Base-by-base conservation (phyloP, 1,140 invertebrate genomes). In the Octopus bimaculoides region DNA sequence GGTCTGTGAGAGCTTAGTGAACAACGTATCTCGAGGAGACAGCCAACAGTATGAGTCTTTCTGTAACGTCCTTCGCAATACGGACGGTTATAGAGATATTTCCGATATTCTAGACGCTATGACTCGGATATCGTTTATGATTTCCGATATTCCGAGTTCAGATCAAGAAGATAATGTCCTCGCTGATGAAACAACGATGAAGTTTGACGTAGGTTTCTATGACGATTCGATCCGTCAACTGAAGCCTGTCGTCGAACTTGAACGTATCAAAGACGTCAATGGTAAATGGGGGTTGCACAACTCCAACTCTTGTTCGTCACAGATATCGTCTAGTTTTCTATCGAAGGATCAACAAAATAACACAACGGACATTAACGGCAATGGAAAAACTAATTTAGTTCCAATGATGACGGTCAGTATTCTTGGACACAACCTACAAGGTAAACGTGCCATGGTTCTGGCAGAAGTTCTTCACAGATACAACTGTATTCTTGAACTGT, bases 351-450 rank as follows among this genome's bases (percentile, higher is more conserved):
- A 17, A 9, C 71, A 75, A 9, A 69, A 75, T 71, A 54, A n/a
- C 55, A 77, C 12, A 75, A 66, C 17, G 73, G 81, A 1, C 79
- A 83, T 0, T 84, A 84, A 66, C 83, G 80, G 52, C 79, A 66
- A 52, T 75, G 79, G 17, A 77, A 80, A 52, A 61, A 82, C n/a
- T 83, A 81, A 76, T 82, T 82, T 82, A 9, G 71, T 79, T 14
- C 83, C 86, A 5, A 86, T 88, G 84, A 84, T 88, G 26, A 87
- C 84, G 26, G 82, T 87, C 14, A 85, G 82, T 54, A 84, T 88
- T 78, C 84, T 86, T 0, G 87, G 87, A 17, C 83, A 87, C 79
- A 84, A 81, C 61, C 80, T 88, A 9, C 79, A 83, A 52, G 84
- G 84, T 12, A 77, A 83, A 41, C 79, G 86, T 54, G 81, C 86